Conservation (phyloP, 2,113 vertebrate species). For the Pedetes capensis region DNA sequence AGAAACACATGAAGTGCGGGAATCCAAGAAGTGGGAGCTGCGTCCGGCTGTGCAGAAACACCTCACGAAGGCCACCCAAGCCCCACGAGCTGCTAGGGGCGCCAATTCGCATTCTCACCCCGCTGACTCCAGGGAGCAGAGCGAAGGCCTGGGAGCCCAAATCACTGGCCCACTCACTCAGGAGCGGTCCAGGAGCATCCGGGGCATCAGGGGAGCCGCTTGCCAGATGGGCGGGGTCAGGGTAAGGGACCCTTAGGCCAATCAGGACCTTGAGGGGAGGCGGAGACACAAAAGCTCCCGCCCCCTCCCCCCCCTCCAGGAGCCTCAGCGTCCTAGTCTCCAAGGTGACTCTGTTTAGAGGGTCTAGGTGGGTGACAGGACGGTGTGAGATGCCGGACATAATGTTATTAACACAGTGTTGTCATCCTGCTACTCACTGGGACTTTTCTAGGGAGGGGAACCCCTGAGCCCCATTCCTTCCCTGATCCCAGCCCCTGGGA, state of each 20-base stretch:
- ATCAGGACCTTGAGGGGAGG: too few species aligned
- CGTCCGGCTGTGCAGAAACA: neutral
- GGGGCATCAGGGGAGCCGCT: too few species aligned
- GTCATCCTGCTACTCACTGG: neutral
- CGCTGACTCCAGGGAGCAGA: fast-evolving
- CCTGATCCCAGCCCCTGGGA: too few species aligned
- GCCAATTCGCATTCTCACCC: too few species aligned
- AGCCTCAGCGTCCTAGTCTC: neutral
- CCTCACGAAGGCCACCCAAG: neutral
- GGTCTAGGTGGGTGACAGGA: too few species aligned
- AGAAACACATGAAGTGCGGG: neutral
- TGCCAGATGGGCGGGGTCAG: too few species aligned
- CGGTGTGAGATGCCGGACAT: neutral
- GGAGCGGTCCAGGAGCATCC: too few species aligned
- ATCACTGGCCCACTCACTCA: too few species aligned
- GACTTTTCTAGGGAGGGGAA: neutral
- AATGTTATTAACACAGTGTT: neutral
- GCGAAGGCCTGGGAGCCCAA: fast-evolving
- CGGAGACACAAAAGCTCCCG: too few species aligned
- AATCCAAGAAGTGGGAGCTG: neutral
- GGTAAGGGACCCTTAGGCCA: neutral
- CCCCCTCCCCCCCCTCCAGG: too few species aligned
- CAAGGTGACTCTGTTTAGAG: too few species aligned
- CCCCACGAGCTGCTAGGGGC: neutral
- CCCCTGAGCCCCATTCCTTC: neutral